phyloP scores from a whole-genome alignment of 2,888 invertebrate genomes.

The Chouioia cunea region DNA sequence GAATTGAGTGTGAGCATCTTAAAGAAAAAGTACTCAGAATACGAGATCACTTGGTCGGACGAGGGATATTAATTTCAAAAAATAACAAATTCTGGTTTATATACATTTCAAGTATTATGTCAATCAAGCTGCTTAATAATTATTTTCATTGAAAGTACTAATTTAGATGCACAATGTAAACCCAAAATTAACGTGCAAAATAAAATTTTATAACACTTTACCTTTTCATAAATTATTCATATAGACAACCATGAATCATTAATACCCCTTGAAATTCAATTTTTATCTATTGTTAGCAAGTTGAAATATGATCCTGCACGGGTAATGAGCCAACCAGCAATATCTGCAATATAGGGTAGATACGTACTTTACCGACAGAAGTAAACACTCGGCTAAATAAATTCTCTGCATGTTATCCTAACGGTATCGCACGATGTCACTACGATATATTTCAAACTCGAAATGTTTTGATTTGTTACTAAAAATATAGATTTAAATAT shows the following conservation, averaged over 20 bases:
- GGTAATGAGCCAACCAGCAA: no score
- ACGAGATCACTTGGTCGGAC: constrained; percentile 84
- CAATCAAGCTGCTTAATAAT: background rate
- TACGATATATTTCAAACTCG: constrained; percentile 8
- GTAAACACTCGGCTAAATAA: background rate
- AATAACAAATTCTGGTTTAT: background rate
- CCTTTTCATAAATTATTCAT: no score
- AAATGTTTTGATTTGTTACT: background rate
- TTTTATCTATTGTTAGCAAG: no score
- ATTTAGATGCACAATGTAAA: background rate
- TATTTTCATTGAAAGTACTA: background rate
- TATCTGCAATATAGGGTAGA: background rate
- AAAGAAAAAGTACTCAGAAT: constrained; percentile 80
- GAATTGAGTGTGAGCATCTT: constrained; percentile 80
- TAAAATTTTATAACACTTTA: no score
- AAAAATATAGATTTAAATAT: constrained; percentile 8
- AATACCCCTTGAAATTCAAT: no score
- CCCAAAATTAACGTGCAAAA: no score
- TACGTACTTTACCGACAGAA: constrained; percentile 14
- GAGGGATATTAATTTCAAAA: constrained; percentile 76
- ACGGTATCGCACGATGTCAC: constrained; percentile 19
- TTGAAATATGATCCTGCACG: no score
- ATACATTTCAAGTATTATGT: background rate
- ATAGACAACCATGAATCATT: no score
- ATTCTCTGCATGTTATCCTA: background rate